A percentile compares a stretch with the other conserved stretches of the same genome.
Conservation (phyloP, 2,888 invertebrate genomes). For the Chesias legatella region DNA sequence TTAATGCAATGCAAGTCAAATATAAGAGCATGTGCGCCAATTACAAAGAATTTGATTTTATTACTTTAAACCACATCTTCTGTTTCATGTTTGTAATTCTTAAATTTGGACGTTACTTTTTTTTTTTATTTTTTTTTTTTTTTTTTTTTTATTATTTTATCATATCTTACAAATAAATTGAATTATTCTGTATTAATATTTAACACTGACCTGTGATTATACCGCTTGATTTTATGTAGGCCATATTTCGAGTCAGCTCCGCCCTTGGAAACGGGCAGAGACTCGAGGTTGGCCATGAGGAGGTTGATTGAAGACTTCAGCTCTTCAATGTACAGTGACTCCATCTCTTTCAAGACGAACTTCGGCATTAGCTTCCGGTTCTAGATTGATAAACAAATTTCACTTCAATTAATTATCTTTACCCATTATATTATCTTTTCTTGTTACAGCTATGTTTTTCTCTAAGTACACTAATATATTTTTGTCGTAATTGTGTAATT, state of each 20-base stretch:
- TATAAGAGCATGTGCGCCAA: no score
- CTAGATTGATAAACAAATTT: slow-evolving; percentile 79
- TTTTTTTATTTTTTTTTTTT: no score
- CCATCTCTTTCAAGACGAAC: slow-evolving; percentile 99
- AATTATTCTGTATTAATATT: background rate
- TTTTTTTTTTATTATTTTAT: no score
- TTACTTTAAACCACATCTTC: no score
- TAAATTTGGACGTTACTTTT: no score
- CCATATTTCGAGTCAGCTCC: slow-evolving; percentile 98
- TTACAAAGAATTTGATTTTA: no score
- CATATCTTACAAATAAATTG: no score
- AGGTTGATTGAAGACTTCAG: slow-evolving; percentile 98
- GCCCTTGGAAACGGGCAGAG: slow-evolving; percentile 98
- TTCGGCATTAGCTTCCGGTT: slow-evolving; percentile 99
- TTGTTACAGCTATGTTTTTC: background rate
- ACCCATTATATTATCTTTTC: background rate
- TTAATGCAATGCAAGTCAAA: no score
- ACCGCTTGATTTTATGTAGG: slow-evolving; percentile 97
- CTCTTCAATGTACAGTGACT: slow-evolving; percentile 99
- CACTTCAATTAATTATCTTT: background rate
- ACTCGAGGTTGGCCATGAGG: slow-evolving; percentile 99
- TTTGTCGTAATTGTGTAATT: background rate
- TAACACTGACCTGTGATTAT: slow-evolving; percentile 94
- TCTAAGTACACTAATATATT: background rate
- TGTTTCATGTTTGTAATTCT: no score